Conservation (phyloP, 1,140 invertebrate genomes). For the Pseudobourletiella spinata region DNA sequence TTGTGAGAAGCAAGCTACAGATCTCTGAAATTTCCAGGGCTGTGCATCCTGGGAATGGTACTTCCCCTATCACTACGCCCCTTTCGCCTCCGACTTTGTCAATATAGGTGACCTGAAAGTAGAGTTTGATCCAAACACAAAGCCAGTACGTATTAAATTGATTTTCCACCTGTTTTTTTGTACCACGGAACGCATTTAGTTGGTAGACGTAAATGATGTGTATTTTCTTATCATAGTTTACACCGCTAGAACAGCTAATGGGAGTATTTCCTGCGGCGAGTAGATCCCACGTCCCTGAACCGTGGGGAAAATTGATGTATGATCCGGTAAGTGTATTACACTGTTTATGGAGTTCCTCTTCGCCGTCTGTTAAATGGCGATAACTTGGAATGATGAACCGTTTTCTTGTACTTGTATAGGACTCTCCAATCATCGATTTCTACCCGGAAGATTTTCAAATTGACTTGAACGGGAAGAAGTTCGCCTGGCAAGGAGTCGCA, state of each 20-base stretch:
- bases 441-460: constrained; percentile 98
- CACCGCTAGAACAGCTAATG: constrained; percentile 97
- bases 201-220: background rate
- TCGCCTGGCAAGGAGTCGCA: constrained; percentile 98
- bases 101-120: constrained; percentile 78
- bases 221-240: constrained; percentile 57
- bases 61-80: constrained; percentile 99
- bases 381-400: too few species aligned
- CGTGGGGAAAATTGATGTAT: constrained; percentile 91
- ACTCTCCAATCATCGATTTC: constrained; percentile 95
- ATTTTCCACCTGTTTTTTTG: background rate
- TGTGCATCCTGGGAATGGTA: constrained; percentile 99
- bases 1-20: too few species aligned
- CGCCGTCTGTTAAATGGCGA: constrained; percentile 2
- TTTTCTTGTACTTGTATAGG: too few species aligned
- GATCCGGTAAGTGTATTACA: constrained; percentile 58
- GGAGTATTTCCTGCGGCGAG: constrained; percentile 97
- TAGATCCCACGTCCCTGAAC: constrained; percentile 79
- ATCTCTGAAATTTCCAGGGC: constrained; percentile 61
- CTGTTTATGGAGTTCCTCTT: background rate
- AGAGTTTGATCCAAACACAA: constrained; percentile 77
- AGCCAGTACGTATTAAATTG: constrained; percentile 56
- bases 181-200: background rate
- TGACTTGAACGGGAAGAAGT: constrained; percentile 98
- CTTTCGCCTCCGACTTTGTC: constrained; percentile 98